A percentile compares a stretch with the other conserved stretches of the same genome.
Evolutionary conservation across 2,113 vertebrate species (phyloP).

Genomic region (Himantopus leucocephalus): DNA sequence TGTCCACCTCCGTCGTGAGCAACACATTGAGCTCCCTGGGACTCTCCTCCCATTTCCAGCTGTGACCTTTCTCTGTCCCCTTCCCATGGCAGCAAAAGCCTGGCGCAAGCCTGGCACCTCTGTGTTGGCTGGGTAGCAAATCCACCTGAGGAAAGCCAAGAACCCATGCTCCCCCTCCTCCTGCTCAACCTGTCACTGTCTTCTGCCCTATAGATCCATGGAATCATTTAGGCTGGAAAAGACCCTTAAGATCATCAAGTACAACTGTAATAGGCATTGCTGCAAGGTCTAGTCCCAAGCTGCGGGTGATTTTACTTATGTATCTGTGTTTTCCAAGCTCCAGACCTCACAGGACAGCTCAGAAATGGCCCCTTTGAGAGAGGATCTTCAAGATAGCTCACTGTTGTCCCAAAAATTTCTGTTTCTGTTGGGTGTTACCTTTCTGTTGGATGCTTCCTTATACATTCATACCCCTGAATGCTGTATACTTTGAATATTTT

Average conservation of each 20-base stretch:
- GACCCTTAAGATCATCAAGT: neutral
- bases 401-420: neutral
- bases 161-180: rapidly evolving
- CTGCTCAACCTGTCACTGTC: neutral
- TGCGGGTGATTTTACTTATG: neutral
- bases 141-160: neutral
- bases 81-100: neutral
- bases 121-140: neutral
- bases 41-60: neutral
- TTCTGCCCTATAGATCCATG: neutral
- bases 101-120: neutral
- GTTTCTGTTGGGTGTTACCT: neutral
- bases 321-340: neutral
- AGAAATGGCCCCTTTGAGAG: neutral
- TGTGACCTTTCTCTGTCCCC: neutral
- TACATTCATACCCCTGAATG: neutral
- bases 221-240: neutral
- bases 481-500: neutral
- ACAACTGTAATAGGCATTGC: neutral
- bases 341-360: neutral
- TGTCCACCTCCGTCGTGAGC: neutral
- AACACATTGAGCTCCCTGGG: neutral
- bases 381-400: neutral
- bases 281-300: neutral
- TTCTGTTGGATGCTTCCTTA: neutral